Base-by-base conservation (phyloP, 2,113 vertebrate genomes). In the Platycercus adscitus region DNA sequence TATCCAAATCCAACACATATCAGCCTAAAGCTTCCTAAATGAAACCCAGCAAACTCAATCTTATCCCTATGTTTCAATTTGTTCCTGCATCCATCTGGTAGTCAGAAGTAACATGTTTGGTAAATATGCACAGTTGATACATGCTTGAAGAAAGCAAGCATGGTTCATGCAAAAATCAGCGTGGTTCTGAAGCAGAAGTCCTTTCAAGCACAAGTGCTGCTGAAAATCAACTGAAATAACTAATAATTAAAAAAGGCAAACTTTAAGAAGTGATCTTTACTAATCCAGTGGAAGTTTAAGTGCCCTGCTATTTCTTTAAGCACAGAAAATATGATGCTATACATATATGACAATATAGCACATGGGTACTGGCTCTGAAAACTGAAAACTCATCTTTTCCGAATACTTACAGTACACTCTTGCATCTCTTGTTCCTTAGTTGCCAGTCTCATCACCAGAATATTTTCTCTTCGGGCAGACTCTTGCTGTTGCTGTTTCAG, bases 401-500 rank as follows among this genome's bases (percentile, higher is more conserved):
- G 66, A 95, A 97, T 87, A 99, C 99, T 98, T 98, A 99, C 99
- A 96, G 99, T 99, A 98, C 99, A 99, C 98, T 99, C 99, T 93
- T 99, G 99, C 99, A 99, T 99, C 96, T 99, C 99, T 97, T 99
- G 99, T 72, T 99, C 99, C 98, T 99, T 99, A 84, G 99, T 99
- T 97, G 99, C 99, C 89, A 99, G 98, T 78, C 99, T 98, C 99
- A 99, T 99, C 87, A 99, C 99, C 96, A 99, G 98, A 97, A 99
- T 99, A 98, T 99, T 99, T 97, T 99, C 99, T 93, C 99, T 98
- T 93, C 99, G 98, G n/a, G 99, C 99, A 93, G 99, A 99, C 93
- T 99, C 99, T 95, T 99, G 99, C 97, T 99, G 99, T 83, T 99
- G 99, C 82, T 99, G 99, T 97, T 99, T 99, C 84, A 99, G 86